Conservation (phyloP, 64 coral and sea anemone genomes). For the Acropora yongei region DNA sequence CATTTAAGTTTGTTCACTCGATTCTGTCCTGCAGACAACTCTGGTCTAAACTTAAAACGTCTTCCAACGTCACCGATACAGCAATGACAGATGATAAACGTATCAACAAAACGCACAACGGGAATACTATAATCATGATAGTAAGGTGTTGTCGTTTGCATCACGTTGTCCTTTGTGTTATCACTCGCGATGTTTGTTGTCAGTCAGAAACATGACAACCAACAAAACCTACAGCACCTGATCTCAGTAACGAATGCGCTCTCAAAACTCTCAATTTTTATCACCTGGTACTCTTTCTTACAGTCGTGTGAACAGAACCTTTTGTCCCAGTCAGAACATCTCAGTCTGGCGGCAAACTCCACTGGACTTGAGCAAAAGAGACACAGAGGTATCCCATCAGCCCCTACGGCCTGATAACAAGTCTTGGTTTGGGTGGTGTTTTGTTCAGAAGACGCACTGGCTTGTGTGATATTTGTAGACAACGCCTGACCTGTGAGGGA, state of each 20-base stretch:
- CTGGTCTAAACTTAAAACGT: no score
- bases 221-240: neutral
- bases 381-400: slow-evolving; percentile 66
- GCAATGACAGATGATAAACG: no score
- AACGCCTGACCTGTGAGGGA: neutral
- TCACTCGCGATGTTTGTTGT: no score
- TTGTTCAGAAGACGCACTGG: neutral
- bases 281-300: slow-evolving; percentile 83
- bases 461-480: neutral
- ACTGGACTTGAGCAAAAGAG: slow-evolving; percentile 64
- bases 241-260: neutral
- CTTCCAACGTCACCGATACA: no score
- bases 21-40: no score
- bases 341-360: slow-evolving; percentile 24
- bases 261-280: no score
- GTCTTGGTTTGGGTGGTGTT: neutral
- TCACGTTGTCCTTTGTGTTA: no score
- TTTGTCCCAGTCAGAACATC: slow-evolving; percentile 56
- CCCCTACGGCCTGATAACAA: slow-evolving; percentile 60
- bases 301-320: slow-evolving; percentile 81
- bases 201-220: no score
- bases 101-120: no score
- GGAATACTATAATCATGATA: no score
- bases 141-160: no score
- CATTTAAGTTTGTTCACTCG: no score